Percentiles rank a stretch among this genome's conserved stretches.
phyloP scores from a whole-genome alignment of 2,888 invertebrate genomes.

The Drosophila quinaria region DNA sequence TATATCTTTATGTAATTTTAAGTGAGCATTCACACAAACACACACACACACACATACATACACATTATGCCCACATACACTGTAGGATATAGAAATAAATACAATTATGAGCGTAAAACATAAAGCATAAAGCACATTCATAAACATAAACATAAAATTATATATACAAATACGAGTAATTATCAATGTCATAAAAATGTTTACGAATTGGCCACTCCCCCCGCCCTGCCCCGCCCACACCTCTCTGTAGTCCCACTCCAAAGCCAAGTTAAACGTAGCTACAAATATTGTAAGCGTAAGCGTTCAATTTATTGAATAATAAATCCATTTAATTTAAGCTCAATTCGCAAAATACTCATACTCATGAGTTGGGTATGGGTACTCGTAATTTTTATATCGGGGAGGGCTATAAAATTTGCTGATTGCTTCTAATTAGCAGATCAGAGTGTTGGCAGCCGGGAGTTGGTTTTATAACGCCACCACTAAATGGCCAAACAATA shows the following conservation, averaged over 20 bases:
- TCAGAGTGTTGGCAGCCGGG: background rate
- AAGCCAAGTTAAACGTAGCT: conserved; percentile 51
- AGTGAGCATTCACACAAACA: conserved; percentile 39
- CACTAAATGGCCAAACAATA: conserved; percentile 52
- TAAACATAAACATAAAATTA: conserved; percentile 34
- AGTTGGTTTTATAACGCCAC: background rate
- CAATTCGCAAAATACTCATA: conserved; percentile 48
- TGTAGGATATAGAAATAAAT: conserved; percentile 48
- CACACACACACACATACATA: conserved; percentile 29
- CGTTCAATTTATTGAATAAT: conserved; percentile 79
- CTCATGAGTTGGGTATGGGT: background rate
- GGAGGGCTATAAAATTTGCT: conserved; percentile 39
- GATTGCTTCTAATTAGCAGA: conserved; percentile 54
- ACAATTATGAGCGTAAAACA: conserved; percentile 55
- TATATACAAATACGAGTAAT: conserved; percentile 23
- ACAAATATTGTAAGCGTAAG: conserved; percentile 67
- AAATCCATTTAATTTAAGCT: conserved; percentile 78
- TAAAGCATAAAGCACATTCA: conserved; percentile 33
- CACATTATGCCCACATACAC: conserved; percentile 37
- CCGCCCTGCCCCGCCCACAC: background rate
- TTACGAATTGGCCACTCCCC: conserved; percentile 23
- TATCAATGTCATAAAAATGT: conserved; percentile 35
- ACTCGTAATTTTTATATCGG: background rate
- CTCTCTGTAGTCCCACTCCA: conserved; percentile 15
- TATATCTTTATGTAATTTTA: conserved; percentile 58